These are phyloP conservation scores for Dugesia japonica DNA, from an alignment of 2,888 invertebrate species.

Conservation along the genomic window DNA sequence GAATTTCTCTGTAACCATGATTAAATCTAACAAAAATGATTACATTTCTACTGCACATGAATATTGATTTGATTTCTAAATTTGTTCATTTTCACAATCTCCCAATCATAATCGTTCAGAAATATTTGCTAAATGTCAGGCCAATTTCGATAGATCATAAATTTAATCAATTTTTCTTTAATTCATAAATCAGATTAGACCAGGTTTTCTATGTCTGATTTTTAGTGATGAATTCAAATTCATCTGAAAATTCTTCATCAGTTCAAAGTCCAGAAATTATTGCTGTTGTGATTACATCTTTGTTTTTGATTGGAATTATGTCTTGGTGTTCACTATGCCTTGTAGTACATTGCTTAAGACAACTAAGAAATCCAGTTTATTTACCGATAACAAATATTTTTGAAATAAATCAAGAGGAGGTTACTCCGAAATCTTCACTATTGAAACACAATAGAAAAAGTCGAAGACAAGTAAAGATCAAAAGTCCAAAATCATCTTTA, in stretches of 20 bases:
- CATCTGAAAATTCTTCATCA: background rate
- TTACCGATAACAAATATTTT: background rate
- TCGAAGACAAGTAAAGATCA: background rate
- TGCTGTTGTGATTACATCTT: background rate
- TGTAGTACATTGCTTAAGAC: background rate
- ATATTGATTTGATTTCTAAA: too few relatives aligned
- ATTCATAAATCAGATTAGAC: too few relatives aligned
- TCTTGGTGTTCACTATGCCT: background rate
- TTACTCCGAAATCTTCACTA: background rate
- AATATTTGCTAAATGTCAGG: background rate
- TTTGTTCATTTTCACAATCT: background rate
- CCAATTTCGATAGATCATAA: background rate
- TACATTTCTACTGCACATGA: too few relatives aligned
- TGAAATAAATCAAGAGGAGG: background rate
- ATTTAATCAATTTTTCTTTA: background rate
- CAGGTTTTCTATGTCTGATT: too few relatives aligned
- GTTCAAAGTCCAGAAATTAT: background rate
- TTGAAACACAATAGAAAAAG: background rate
- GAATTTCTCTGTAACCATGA: too few relatives aligned
- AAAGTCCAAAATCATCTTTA: background rate
- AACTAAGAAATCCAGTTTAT: background rate
- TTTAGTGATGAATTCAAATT: background rate
- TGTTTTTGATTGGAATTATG: background rate
- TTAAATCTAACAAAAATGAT: too few relatives aligned
- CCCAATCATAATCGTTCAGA: background rate